A percentile compares a stretch with the other conserved stretches of the same genome.
Conservation (phyloP, 1,140 invertebrate species). For the Homalodisca vitripennis region DNA sequence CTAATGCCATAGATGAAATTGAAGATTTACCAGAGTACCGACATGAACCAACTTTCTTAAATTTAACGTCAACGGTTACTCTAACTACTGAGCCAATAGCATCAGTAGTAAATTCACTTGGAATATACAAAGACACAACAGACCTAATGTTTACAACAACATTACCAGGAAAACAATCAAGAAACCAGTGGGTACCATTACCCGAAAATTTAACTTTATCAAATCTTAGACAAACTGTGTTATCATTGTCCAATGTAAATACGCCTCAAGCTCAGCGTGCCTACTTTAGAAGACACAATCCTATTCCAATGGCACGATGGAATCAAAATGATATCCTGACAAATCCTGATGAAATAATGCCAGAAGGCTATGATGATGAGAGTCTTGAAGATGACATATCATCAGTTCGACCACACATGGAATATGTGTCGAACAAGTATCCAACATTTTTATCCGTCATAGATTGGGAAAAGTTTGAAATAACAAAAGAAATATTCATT, state of each 20-base stretch:
- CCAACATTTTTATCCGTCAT: not conserved
- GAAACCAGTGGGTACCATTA: not conserved
- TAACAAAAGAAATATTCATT: not conserved
- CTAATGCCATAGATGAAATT: not conserved
- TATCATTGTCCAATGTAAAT: not conserved
- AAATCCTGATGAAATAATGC: not conserved
- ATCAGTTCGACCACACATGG: not conserved
- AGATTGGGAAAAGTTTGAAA: not conserved
- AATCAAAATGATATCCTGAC: not conserved
- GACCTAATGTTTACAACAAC: not conserved
- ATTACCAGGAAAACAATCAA: too few species aligned
- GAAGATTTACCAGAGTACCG: not conserved
- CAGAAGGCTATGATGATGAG: not conserved
- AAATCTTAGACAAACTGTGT: not conserved
- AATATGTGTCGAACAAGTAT: not conserved
- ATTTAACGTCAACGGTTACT: not conserved
- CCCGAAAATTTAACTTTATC: not conserved
- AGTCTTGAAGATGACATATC: not conserved
- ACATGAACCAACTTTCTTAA: not conserved
- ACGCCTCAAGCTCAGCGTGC: not conserved
- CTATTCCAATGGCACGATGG: not conserved
- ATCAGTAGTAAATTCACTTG: slow-evolving; percentile 1
- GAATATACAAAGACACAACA: not conserved
- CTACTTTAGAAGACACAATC: not conserved
- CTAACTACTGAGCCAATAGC: not conserved